These are phyloP conservation scores for Atethmia centrago DNA, from an alignment of 2,888 invertebrate species.

Conservation along the genomic window DNA sequence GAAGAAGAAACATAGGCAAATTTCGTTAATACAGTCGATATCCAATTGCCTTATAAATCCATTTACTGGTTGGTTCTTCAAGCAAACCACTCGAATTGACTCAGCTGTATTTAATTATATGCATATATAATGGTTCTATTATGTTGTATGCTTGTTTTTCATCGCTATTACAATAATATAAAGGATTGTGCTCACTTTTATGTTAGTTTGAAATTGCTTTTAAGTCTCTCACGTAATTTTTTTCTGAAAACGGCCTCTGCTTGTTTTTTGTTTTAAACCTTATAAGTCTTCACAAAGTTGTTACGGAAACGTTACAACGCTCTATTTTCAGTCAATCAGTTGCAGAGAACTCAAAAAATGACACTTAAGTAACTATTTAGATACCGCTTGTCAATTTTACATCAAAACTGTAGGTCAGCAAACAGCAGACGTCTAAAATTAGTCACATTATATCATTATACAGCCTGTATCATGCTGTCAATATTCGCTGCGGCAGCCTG, in stretches of 20 bases:
- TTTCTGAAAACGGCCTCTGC: not conserved
- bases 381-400: not conserved
- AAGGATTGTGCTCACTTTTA: not conserved
- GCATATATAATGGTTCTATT: slow-evolving; percentile 58
- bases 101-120: slow-evolving; percentile 72
- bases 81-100: slow-evolving; percentile 69
- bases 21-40: not conserved
- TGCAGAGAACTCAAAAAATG: not conserved
- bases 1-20: not conserved
- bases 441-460: too few relatives aligned
- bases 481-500: not conserved
- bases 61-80: not conserved
- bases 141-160: slow-evolving; percentile 42
- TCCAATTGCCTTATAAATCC: not conserved
- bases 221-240: not conserved
- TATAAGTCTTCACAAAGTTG: not conserved
- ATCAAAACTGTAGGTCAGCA: not conserved
- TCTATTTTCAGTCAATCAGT: not conserved
- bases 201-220: not conserved
- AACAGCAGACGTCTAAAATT: not conserved
- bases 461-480: not conserved
- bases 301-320: not conserved
- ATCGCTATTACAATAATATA: slow-evolving; percentile 1
- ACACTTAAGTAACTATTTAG: slow-evolving; percentile 15
- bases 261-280: not conserved